Percentiles rank a stretch among this genome's conserved stretches.
Evolutionary conservation across 2,797 vertebrate genomes (phyloP).

Genomic region (Vipera ursinii): DNA sequence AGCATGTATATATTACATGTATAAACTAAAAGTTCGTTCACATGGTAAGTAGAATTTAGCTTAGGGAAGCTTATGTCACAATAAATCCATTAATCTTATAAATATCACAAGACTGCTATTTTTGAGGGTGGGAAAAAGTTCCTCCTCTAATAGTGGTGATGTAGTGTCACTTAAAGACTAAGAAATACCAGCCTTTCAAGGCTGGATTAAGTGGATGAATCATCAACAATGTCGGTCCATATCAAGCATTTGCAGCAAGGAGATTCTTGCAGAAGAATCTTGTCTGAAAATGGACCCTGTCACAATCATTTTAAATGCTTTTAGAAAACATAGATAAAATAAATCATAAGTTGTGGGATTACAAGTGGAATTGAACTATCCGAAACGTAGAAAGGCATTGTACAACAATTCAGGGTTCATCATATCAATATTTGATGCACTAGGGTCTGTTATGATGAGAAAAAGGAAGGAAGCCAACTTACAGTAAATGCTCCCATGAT

Average conservation of each 20-base stretch:
- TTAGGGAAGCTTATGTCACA: not conserved
- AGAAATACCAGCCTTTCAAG: not conserved
- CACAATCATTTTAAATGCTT: constrained; percentile 52
- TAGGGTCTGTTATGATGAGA: constrained; percentile 60
- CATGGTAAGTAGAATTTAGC: not conserved
- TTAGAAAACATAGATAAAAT: constrained; percentile 77
- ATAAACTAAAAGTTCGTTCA: not conserved
- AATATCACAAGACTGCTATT: not conserved
- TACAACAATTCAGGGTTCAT: constrained; percentile 59
- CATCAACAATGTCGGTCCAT: not conserved
- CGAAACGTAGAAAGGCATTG: constrained; percentile 71
- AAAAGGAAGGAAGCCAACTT: constrained; percentile 75
- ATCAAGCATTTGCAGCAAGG: not conserved
- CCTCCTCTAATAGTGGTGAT: not conserved
- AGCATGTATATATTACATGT: not conserved
- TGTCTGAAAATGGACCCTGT: not conserved
- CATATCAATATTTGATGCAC: constrained; percentile 49
- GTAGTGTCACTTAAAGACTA: not conserved
- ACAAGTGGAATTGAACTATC: constrained; percentile 75
- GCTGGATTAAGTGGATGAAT: not conserved
- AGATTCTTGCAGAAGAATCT: not conserved
- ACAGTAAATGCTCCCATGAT: constrained; percentile 73
- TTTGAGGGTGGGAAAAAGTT: not conserved
- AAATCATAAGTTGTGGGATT: constrained; percentile 78
- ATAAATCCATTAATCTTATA: not conserved